Evolutionary conservation across 2,888 invertebrate genomes (phyloP), one percentile per base, ranked within the genome.

Genomic region (Neoaliturus tenellus): DNA sequence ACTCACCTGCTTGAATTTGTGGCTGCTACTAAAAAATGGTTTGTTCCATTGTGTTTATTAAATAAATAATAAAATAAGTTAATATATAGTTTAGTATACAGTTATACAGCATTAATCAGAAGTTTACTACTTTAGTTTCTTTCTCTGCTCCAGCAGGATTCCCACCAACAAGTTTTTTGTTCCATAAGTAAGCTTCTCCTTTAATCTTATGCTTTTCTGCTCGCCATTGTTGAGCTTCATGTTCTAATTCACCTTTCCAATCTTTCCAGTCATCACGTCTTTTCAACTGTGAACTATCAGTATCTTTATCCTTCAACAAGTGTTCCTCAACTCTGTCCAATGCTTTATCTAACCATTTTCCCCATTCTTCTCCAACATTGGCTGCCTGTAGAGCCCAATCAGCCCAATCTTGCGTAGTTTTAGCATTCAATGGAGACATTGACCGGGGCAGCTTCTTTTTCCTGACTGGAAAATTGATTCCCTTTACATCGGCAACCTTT

Each of bases 301-400:
- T 41, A 39, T 35, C 28, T 48, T 75, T 75, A 75, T 48, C 75
- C 48, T 41, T 25, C 0, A 28, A 0, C 39, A 71, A 71, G 39
- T 35, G 71, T 12, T 35, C 14, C 41, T 71, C 71, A 8, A 81
- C 81, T 4, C 23, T 39, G 8, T 44, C 25, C 31, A 81, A 41
- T 10, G 81, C 55, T 12, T 31, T 39, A 14, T 81, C 81, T 0
- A 81, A 25, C 81, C 81, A 81, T 31, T 81, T 67, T 17, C 67
- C 67, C 81, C 81, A 81, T 62, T 81, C 81, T 41, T 81, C 62
- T 0, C 62, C 81, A 0, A 67, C n/a, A 10, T 33, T 25, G 0
- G 67, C 62, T 8, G 67, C 81, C n/a, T 41, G 28, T 14, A 41
- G 25, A 41, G 81, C 81, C 81, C 81, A 81, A 20, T 67, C 62